These are phyloP conservation scores for Hirtodrosophila trivittata DNA, from an alignment of 2,888 invertebrate genomes.

Conservation along the genomic window DNA sequence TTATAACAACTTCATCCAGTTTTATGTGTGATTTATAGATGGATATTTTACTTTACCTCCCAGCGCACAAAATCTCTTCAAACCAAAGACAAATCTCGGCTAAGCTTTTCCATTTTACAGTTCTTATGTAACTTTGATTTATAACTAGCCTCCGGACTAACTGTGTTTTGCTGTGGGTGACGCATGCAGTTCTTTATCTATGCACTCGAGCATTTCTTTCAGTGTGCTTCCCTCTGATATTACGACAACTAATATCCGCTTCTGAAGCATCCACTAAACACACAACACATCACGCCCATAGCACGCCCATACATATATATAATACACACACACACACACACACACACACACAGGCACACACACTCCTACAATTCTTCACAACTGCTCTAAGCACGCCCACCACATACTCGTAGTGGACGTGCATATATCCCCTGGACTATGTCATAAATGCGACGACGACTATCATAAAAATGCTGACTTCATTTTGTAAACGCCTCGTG, in stretches of 20 bases:
- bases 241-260: constrained; percentile 65
- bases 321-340: constrained; percentile 15
- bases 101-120: too few species aligned
- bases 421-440: constrained; percentile 53
- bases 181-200: neutral
- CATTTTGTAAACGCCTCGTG: constrained; percentile 65
- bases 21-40: too few species aligned
- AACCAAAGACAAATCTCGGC: too few species aligned
- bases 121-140: too few species aligned
- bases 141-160: too few species aligned
- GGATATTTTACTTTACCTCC: too few species aligned
- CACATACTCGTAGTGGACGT: constrained; percentile 35
- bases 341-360: constrained; percentile 4
- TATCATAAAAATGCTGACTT: constrained; percentile 72
- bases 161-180: too few species aligned
- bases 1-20: too few species aligned
- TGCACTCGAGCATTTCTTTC: constrained; percentile 10
- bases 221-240: constrained; percentile 48
- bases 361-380: constrained; percentile 11
- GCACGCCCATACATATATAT: constrained; percentile 5
- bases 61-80: too few species aligned
- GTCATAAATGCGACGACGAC: constrained; percentile 66
- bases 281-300: constrained; percentile 53
- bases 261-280: constrained; percentile 63
- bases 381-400: constrained; percentile 28